Percentiles rank a stretch among this genome's conserved stretches.
phyloP scores from a whole-genome alignment of 1,140 invertebrate species.

The Drosophila ananassae region DNA sequence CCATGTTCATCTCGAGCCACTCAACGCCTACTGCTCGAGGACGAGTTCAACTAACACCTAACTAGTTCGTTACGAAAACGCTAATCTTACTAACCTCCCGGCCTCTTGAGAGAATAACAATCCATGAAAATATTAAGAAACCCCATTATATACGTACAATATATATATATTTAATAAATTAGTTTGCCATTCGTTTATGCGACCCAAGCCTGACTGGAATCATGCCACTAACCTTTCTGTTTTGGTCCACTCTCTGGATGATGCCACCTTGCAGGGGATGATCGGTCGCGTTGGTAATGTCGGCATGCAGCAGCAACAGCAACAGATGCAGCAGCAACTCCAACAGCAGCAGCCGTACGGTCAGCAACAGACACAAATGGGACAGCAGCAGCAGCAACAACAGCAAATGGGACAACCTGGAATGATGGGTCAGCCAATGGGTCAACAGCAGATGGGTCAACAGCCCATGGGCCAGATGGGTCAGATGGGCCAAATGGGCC shows the following conservation, averaged over 20 bases:
- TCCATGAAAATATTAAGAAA: slow-evolving; percentile 39
- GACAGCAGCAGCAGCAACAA: slow-evolving; percentile 69
- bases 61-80: slow-evolving; percentile 22
- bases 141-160: slow-evolving; percentile 49
- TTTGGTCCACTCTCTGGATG: slow-evolving; percentile 52
- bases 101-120: slow-evolving; percentile 25
- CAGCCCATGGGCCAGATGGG: slow-evolving; percentile 58
- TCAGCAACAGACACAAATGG: slow-evolving; percentile 82
- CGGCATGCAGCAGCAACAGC: slow-evolving; percentile 84
- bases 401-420: slow-evolving; percentile 72
- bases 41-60: slow-evolving; percentile 38
- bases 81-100: slow-evolving; percentile 47
- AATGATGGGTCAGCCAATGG: slow-evolving; percentile 75
- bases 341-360: slow-evolving; percentile 80
- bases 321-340: slow-evolving; percentile 80
- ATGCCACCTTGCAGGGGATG: slow-evolving; percentile 85
- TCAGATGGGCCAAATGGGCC: slow-evolving; percentile 67
- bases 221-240: slow-evolving; percentile 61
- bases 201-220: slow-evolving; percentile 27
- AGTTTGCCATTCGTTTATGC: slow-evolving; percentile 70
- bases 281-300: slow-evolving; percentile 88
- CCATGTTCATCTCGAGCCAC: slow-evolving; percentile 34
- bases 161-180: slow-evolving; percentile 55
- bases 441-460: slow-evolving; percentile 80
- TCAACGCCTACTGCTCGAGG: slow-evolving; percentile 46